Evolutionary conservation across 2,797 vertebrate genomes (phyloP), one percentile per base, ranked within the genome.

Genomic region (Nyctalus aviator): DNA sequence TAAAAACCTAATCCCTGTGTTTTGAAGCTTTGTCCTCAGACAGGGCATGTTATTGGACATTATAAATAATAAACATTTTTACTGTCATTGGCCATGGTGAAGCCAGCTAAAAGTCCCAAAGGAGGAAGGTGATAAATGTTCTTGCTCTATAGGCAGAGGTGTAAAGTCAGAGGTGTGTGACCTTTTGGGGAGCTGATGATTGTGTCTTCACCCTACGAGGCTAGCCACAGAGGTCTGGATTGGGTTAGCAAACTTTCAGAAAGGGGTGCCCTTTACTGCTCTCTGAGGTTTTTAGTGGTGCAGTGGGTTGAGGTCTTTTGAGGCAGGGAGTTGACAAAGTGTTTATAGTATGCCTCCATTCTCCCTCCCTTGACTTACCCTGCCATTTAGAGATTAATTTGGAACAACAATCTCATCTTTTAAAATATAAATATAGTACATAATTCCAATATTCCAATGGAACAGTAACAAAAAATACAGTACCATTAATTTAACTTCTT

Each of bases 51-150:
- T 86, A 27, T 57, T 91, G 81, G 84, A 14, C 55, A n/a, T 94
- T 90, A 83, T 68, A 91, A 95, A 84, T 94, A 79, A 89, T 84
- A 91, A 85, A 78, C 44, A 48, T 73, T 94, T 88, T 91, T 73
- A 32, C 55, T 90, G 87, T 92, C 35, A 2, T 41, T 77, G 75
- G 89, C 46, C 21, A 23, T 53, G 62, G 21, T 87, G 76, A 93
- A 72, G 72, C 89, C 72, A 41, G 37, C 55, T 68, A 14, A 46
- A 46, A 77, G 62, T 82, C 84, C 72, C 12, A 1, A 41, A 86
- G 68, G 62, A 69, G 21, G 57, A 53, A 82, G 57, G 62, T 66
- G 72, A 82, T 93, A 64, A 75, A 46, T 73, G 30, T 91, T 84
- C 76, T 76, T 69, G 76, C 86, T 90, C 69, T 68, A 11, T 30